These are phyloP conservation scores for Microcebus ravelobensis DNA, from an alignment of 2,113 vertebrate genomes.

Conservation along the genomic window DNA sequence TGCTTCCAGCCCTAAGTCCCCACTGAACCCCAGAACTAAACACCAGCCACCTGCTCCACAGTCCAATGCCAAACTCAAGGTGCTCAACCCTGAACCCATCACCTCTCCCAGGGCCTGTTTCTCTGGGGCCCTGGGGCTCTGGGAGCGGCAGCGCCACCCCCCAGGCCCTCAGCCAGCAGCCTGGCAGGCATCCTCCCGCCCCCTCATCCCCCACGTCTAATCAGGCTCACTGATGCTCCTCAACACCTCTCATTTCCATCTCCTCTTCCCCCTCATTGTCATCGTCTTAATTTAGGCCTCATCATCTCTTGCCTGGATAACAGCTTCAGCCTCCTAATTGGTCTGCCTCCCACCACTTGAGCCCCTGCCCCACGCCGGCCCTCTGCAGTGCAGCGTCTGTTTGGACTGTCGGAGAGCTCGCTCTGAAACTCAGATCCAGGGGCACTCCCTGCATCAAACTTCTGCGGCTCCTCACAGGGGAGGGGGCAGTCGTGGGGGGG, in stretches of 20 bases:
- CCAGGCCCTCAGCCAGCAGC: slow-evolving; percentile 47
- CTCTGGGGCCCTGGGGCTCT: slow-evolving; percentile 42
- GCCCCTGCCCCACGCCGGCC: background rate
- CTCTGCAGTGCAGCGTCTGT: background rate
- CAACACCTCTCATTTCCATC: slow-evolving; percentile 64
- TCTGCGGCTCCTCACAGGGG: background rate
- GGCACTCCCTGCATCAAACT: background rate
- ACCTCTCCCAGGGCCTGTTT: background rate
- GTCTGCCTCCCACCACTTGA: slow-evolving; percentile 44
- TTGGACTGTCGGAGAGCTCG: background rate
- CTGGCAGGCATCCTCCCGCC: slow-evolving; percentile 19
- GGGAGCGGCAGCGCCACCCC: background rate
- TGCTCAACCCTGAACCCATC: background rate
- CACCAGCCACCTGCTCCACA: background rate
- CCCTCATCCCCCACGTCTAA: slow-evolving; percentile 60
- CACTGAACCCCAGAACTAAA: slow-evolving; percentile 27
- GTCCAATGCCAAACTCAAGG: background rate
- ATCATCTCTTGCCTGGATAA: slow-evolving; percentile 64
- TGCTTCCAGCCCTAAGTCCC: slow-evolving; percentile 20
- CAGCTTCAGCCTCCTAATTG: slow-evolving; percentile 64
- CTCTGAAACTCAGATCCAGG: background rate
- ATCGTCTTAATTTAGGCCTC: slow-evolving; percentile 69
- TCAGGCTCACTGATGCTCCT: slow-evolving; percentile 68
- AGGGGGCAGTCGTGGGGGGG: background rate
- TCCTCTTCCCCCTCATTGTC: slow-evolving; percentile 61